These are phyloP conservation scores for Enteromius treurensis DNA, from an alignment of 2,797 vertebrate genomes.

Conservation along the genomic window DNA sequence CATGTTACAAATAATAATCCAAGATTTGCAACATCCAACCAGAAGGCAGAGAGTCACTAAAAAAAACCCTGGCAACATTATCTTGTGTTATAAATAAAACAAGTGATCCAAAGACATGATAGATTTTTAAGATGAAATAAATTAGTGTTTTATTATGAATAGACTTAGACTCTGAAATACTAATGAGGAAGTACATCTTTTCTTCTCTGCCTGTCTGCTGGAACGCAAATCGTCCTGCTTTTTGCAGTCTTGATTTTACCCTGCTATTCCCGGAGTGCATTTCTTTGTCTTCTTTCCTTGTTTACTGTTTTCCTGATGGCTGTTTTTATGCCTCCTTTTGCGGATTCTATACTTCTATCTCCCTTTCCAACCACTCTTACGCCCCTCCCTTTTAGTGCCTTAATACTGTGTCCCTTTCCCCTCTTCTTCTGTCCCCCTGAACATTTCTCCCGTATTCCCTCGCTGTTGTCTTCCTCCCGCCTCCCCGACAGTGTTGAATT, in stretches of 20 bases:
- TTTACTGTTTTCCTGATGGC: slow-evolving; percentile 37
- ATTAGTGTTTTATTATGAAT: neutral
- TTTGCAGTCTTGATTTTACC: slow-evolving; percentile 33
- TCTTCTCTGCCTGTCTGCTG: slow-evolving; percentile 40
- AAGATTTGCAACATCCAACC: slow-evolving; percentile 19
- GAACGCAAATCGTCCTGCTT: slow-evolving; percentile 8
- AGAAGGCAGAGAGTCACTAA: slow-evolving; percentile 14
- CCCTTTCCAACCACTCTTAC: slow-evolving; percentile 2
- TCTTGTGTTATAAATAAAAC: neutral
- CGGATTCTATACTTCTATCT: slow-evolving; percentile 52
- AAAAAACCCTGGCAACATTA: neutral
- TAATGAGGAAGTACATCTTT: neutral
- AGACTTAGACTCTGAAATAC: neutral
- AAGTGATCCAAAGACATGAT: neutral
- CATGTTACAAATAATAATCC: slow-evolving; percentile 39
- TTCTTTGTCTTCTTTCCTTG: slow-evolving; percentile 13
- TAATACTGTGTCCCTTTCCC: neutral
- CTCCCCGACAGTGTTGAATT: slow-evolving; percentile 85
- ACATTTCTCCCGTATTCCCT: neutral
- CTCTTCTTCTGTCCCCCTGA: neutral
- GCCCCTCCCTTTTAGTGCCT: neutral
- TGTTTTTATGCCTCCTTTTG: slow-evolving; percentile 56
- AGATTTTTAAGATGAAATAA: neutral
- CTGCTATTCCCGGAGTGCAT: slow-evolving; percentile 24
- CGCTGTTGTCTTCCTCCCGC: neutral